phyloP scores from a whole-genome alignment of 1,140 invertebrate genomes.

The Idris sp. region DNA sequence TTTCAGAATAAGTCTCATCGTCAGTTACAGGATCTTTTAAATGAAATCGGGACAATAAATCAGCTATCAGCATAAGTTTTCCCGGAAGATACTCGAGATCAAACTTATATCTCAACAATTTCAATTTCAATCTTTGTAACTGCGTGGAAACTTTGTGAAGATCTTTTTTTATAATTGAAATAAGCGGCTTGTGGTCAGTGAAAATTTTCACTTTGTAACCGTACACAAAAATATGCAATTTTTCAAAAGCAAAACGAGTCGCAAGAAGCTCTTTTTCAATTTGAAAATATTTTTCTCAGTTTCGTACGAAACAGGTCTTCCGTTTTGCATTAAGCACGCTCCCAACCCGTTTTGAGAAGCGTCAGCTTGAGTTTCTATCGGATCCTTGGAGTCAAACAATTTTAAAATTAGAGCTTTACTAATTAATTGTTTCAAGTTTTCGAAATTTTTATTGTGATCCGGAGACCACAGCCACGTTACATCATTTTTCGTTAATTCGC shows the following conservation, averaged over 20 bases:
- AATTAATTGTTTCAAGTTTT: constrained; percentile 61
- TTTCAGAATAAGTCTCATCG: no score
- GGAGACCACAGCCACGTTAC: no score
- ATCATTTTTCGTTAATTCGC: constrained; percentile 15
- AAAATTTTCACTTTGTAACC: constrained; percentile 70
- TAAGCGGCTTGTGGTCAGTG: constrained; percentile 76
- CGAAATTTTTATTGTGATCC: constrained; percentile 46
- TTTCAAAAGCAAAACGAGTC: constrained; percentile 72
- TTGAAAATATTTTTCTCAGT: constrained; percentile 68
- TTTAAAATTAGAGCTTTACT: constrained; percentile 58
- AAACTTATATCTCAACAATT: no score
- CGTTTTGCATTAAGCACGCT: not conserved
- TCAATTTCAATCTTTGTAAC: constrained; percentile 75
- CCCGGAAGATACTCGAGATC: no score
- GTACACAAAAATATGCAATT: constrained; percentile 72
- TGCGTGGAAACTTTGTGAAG: constrained; percentile 62
- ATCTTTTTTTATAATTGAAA: constrained; percentile 71
- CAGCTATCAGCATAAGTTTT: constrained; percentile 63
- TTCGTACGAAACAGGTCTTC: constrained; percentile 58
- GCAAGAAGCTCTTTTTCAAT: constrained; percentile 79
- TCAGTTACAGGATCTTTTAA: not conserved
- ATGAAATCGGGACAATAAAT: constrained; percentile 63
- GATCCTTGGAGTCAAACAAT: constrained; percentile 62
- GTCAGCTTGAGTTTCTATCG: constrained; percentile 70
- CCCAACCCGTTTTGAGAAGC: constrained; percentile 70